phyloP scores from a whole-genome alignment of 35 echinoderm and acorn worm genomes.

The Chiridota heheva region DNA sequence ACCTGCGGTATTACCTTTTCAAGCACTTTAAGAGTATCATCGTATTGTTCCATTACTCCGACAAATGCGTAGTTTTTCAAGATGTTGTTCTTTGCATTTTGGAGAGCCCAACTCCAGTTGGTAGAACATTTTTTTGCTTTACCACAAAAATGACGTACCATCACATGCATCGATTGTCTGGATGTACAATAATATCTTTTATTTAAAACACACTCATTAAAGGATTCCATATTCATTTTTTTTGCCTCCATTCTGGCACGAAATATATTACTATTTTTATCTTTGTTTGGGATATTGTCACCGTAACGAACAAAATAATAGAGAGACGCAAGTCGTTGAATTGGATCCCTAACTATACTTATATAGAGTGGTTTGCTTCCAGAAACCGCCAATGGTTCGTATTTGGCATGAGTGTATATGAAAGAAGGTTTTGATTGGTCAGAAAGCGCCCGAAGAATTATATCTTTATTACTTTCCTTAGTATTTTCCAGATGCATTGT shows the following conservation, averaged over 20 bases:
- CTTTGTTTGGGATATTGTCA: neutral
- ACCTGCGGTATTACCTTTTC: slow-evolving; percentile 11
- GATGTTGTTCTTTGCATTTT: slow-evolving; percentile 12
- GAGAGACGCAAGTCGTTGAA: slow-evolving; percentile 11
- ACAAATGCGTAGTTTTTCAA: neutral
- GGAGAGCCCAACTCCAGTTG: neutral
- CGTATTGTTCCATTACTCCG: slow-evolving; percentile 35
- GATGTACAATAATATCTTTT: neutral
- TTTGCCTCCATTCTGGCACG: neutral
- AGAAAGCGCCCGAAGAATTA: slow-evolving; percentile 6
- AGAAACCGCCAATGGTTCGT: neutral
- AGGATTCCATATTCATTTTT: neutral
- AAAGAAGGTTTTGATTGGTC: neutral
- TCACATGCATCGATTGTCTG: neutral
- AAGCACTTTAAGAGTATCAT: neutral
- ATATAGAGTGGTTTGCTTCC: slow-evolving; percentile 11
- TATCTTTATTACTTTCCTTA: slow-evolving; percentile 3
- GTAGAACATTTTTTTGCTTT: neutral
- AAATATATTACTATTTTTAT: neutral
- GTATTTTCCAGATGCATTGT: neutral
- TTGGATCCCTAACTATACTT: slow-evolving; percentile 30
- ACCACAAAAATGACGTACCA: slow-evolving; percentile 22
- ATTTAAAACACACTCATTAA: slow-evolving; percentile 28
- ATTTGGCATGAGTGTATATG: slow-evolving; percentile 12
- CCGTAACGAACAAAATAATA: slow-evolving; percentile 45